A percentile compares a stretch with the other conserved stretches of the same genome.
Conservation (phyloP, 2,888 invertebrate species). For the Dendrolimus houi region DNA sequence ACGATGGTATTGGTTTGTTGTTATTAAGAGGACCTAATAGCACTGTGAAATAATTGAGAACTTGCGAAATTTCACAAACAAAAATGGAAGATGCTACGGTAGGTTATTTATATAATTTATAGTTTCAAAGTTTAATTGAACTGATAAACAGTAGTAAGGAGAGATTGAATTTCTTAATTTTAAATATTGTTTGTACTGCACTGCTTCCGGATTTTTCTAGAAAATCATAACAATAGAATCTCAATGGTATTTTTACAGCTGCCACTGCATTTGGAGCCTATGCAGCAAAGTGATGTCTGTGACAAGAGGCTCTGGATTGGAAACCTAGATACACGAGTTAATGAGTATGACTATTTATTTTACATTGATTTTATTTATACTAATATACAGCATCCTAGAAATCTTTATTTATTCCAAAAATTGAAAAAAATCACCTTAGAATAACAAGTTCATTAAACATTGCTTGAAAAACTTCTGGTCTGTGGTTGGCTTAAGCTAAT, state of each 20-base stretch:
- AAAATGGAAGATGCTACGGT: slow-evolving; percentile 49
- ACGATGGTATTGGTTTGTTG: too few species aligned
- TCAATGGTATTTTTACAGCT: slow-evolving; percentile 32
- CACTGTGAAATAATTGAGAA: too few species aligned
- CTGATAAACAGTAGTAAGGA: too few species aligned
- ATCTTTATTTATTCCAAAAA: background rate
- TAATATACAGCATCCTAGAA: background rate
- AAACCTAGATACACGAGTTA: slow-evolving; percentile 91
- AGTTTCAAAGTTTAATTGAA: too few species aligned
- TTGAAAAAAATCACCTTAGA: background rate
- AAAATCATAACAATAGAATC: background rate
- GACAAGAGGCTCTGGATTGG: slow-evolving; percentile 93
- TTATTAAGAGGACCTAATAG: too few species aligned
- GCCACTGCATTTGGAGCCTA: slow-evolving; percentile 75
- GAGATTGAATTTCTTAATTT: too few species aligned
- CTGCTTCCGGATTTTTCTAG: background rate
- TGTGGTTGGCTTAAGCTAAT: too few species aligned
- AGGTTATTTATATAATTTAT: slow-evolving; percentile 17
- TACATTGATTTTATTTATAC: slow-evolving; percentile 18
- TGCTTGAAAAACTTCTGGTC: too few species aligned
- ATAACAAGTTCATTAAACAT: background rate
- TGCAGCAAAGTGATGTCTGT: slow-evolving; percentile 71
- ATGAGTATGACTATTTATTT: slow-evolving; percentile 87
- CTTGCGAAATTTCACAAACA: background rate
- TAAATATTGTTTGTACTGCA: too few species aligned